Conservation (phyloP, 2,797 vertebrate genomes). For the Kryptolebias ocellatus region DNA sequence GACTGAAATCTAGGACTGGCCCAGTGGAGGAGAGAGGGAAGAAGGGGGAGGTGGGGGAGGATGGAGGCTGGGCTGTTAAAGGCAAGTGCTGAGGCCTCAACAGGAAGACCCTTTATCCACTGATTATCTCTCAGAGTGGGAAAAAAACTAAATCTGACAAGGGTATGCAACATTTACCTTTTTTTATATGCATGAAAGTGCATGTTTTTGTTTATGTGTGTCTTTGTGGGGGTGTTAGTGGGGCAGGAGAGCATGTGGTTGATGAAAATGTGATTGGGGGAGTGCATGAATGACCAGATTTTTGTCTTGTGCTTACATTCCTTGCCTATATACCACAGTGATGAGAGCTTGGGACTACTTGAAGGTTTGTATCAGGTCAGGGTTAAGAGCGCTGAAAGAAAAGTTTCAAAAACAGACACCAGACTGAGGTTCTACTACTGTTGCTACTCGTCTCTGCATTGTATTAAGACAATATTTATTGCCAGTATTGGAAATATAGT, state of each 20-base stretch:
- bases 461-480: too few relatives aligned
- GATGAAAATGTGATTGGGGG: conserved; percentile 21
- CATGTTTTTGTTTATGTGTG: conserved; percentile 60
- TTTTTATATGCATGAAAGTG: conserved; percentile 67
- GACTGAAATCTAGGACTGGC: conserved; percentile 72
- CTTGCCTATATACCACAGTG: conserved; percentile 36
- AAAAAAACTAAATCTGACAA: conserved; percentile 58
- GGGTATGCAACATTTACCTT: conserved; percentile 76
- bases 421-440: conserved; percentile 41
- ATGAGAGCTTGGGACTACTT: conserved; percentile 39
- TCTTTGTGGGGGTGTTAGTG: conserved; percentile 43
- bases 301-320: conserved; percentile 45
- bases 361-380: conserved; percentile 29
- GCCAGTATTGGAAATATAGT: not conserved
- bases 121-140: conserved; percentile 68
- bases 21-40: conserved; percentile 68
- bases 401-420: conserved; percentile 53
- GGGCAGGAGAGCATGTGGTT: conserved; percentile 33
- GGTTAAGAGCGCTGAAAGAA: conserved; percentile 42
- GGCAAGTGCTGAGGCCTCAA: conserved; percentile 77
- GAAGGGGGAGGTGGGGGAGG: conserved; percentile 50
- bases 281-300: conserved; percentile 29
- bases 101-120: conserved; percentile 64
- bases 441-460: too few relatives aligned
- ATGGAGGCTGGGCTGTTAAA: conserved; percentile 63